Base-by-base conservation (phyloP, 2,888 invertebrate genomes). In the Chouioia cunea region DNA sequence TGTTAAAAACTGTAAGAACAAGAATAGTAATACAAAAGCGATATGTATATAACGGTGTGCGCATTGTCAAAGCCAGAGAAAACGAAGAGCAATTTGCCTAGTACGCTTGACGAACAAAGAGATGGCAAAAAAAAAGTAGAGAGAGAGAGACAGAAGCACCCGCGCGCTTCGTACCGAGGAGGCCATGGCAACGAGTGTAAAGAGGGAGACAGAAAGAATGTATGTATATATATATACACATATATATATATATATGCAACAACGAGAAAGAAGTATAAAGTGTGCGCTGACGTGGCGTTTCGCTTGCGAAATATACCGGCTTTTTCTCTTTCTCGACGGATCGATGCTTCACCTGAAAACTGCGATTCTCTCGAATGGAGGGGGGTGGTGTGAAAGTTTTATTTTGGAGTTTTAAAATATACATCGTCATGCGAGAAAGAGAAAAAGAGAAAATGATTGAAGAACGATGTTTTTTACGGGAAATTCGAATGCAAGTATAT, bases 141-240 rank as follows among this genome's bases (percentile, higher is more conserved):
- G 59, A 27, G 6, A 27, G 6, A 27, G 6, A 6, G 27, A 27
- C 27, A 16, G 47, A 16, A 44, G n/a, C 18, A 44, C 27, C 27
- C 27, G 27, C 27, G 6, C 6, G 6, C 4, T 6, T 27, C 6
- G 3, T 27, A 44, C 14, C 12, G 16, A 18, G 50, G 57, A 60
- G 65, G 48, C 65, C 64, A 65, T 65, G 65, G 60, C 60, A 70
- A 70, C 70, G 59, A 48, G 57, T 23, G 50, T 4, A 18, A 57
- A 46, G 16, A 20, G n/a, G 46, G 23, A 6, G 20, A 12, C 48
- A 43, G 53, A 14, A 68, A 22, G 62, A 8, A 20, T 46, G 36
- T 12, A n/a, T 47, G 16, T 27, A 27, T 27, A 6, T 27, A 27
- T 27, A 27, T 27, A 6, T 27, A 27, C 6, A 27, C 6, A 27